A percentile compares a stretch with the other conserved stretches of the same genome.
phyloP scores from a whole-genome alignment of 2,797 vertebrate species.

The Channa striata region DNA sequence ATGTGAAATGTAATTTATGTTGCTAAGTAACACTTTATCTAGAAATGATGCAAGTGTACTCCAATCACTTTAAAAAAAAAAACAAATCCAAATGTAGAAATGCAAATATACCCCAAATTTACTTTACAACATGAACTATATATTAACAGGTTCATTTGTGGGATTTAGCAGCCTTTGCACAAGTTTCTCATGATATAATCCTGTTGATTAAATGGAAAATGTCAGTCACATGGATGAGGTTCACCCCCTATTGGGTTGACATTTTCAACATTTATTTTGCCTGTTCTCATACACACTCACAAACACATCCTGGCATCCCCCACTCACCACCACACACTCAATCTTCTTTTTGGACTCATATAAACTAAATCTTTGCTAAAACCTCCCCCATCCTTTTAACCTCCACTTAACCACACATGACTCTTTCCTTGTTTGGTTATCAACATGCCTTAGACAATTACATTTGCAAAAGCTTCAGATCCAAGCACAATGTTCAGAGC shows the following conservation, averaged over 20 bases:
- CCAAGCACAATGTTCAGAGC: conserved; percentile 34
- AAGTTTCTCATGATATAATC: conserved; percentile 58
- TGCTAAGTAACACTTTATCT: background rate
- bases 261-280: conserved; percentile 15
- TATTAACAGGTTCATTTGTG: conserved; percentile 24
- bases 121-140: background rate
- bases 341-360: conserved; percentile 14
- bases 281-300: conserved; percentile 17
- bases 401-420: conserved; percentile 38
- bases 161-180: conserved; percentile 23
- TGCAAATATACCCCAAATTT: conserved; percentile 1
- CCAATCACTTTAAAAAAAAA: background rate
- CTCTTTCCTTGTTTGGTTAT: conserved; percentile 34
- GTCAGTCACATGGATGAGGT: conserved; percentile 39
- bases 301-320: conserved; percentile 12
- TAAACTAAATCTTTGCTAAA: conserved; percentile 30
- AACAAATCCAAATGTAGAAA: conserved; percentile 16
- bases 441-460: conserved; percentile 51
- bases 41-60: too few relatives aligned
- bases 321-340: conserved; percentile 17
- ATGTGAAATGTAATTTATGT: conserved; percentile 4
- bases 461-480: conserved; percentile 42
- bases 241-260: conserved; percentile 26
- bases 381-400: conserved; percentile 36
- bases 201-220: conserved; percentile 43